phyloP scores from a whole-genome alignment of 2,113 vertebrate species.

The Centrocercus urophasianus region DNA sequence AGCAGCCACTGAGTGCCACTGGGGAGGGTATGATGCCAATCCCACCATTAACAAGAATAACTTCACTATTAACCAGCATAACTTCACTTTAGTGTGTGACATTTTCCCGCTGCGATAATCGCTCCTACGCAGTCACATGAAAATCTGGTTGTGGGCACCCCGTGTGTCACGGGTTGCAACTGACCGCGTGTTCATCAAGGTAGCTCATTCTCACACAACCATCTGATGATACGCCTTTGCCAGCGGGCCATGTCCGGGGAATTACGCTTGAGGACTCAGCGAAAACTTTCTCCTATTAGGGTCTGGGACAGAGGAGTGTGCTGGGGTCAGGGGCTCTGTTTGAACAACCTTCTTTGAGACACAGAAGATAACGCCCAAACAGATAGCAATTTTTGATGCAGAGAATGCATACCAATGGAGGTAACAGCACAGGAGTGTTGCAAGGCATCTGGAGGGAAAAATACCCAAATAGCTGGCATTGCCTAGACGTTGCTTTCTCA shows the following conservation, averaged over 20 bases:
- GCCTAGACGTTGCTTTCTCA: slow-evolving; percentile 46
- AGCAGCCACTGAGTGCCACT: accelerated
- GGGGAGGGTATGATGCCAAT: neutral
- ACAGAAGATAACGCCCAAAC: slow-evolving; percentile 16
- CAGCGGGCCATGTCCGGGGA: neutral
- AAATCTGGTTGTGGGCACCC: neutral
- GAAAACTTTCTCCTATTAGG: slow-evolving; percentile 64
- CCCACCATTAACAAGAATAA: neutral
- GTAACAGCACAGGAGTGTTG: slow-evolving; percentile 33
- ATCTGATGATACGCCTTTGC: neutral
- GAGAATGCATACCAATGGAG: neutral
- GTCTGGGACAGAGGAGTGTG: neutral
- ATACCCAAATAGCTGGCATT: slow-evolving; percentile 54
- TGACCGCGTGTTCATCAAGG: neutral
- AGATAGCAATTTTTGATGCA: slow-evolving; percentile 17
- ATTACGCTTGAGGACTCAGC: slow-evolving; percentile 24
- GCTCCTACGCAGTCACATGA: neutral
- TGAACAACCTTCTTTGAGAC: slow-evolving; percentile 43
- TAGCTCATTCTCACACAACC: neutral
- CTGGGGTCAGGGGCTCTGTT: neutral
- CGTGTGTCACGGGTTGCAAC: neutral
- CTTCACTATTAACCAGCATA: neutral
- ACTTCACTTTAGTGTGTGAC: neutral
- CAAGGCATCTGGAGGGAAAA: slow-evolving; percentile 64
- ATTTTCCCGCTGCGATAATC: slow-evolving; percentile 10